These are phyloP conservation scores for Hestina assimilis DNA, from an alignment of 1,140 invertebrate genomes.

Conservation along the genomic window DNA sequence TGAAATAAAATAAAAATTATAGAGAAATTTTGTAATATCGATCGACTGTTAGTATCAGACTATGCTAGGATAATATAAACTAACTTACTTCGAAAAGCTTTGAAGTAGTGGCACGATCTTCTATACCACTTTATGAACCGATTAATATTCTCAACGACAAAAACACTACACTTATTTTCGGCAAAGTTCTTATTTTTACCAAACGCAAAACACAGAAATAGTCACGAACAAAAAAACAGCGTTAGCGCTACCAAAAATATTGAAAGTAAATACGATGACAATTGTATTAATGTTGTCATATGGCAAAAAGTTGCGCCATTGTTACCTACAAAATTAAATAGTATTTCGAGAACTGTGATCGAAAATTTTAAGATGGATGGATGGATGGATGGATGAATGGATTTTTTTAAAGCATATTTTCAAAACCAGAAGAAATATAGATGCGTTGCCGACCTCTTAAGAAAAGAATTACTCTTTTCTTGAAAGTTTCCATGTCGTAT, in stretches of 20 bases:
- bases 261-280: constrained; percentile 16
- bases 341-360: too few species aligned
- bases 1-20: constrained; percentile 35
- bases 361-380: too few species aligned
- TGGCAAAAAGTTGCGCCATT: background rate
- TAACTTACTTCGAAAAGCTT: constrained; percentile 41
- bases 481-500: too few species aligned
- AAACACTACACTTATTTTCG: constrained; percentile 17
- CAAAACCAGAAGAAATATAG: too few species aligned
- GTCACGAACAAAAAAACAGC: constrained; percentile 31
- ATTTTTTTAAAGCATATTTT: too few species aligned
- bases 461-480: too few species aligned
- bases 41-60: constrained; percentile 50
- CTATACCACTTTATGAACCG: constrained; percentile 8
- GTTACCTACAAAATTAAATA: too few species aligned
- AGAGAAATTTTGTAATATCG: constrained; percentile 64
- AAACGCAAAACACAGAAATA: constrained; percentile 40
- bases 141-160: constrained; percentile 6
- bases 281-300: constrained; percentile 2
- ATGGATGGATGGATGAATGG: too few species aligned
- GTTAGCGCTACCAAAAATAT: constrained; percentile 39
- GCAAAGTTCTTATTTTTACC: constrained; percentile 22
- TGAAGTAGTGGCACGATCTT: background rate
- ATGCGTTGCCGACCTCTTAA: too few species aligned
- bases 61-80: constrained; percentile 39